Percentiles rank a stretch among this genome's conserved stretches.
These are phyloP conservation scores for Harpegnathos saltator DNA, from an alignment of 1,140 invertebrate species.

Conservation along the genomic window DNA sequence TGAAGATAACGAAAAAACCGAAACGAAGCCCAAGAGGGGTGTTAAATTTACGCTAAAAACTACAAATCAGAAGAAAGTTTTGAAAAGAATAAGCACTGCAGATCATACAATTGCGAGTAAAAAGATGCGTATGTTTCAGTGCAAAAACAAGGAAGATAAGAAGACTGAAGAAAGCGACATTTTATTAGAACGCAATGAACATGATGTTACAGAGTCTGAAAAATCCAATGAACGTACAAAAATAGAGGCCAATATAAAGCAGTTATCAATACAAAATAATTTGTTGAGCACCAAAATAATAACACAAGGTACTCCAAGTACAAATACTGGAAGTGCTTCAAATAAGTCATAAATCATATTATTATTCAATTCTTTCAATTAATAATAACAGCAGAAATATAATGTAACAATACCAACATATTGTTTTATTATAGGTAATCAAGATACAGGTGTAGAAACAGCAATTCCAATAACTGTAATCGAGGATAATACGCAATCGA, in stretches of 20 bases:
- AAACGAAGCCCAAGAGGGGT: constrained; percentile 73
- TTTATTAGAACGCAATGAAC: constrained; percentile 56
- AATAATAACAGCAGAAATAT: constrained; percentile 1
- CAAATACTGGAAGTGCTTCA: constrained; percentile 56
- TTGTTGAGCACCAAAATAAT: constrained; percentile 14
- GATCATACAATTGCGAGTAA: constrained; percentile 51
- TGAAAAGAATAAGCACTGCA: constrained; percentile 66
- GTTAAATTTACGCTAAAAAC: constrained; percentile 79
- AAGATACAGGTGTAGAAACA: constrained; percentile 9
- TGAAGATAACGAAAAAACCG: constrained; percentile 77
- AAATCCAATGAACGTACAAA: constrained; percentile 19
- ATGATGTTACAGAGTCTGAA: neutral
- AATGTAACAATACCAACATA: neutral
- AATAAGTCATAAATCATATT: constrained; percentile 63
- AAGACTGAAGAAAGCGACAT: constrained; percentile 75
- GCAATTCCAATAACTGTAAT: neutral
- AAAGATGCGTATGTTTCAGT: constrained; percentile 64
- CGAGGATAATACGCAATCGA: constrained; percentile 56
- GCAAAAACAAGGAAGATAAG: constrained; percentile 80
- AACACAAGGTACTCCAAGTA: neutral
- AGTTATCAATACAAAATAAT: constrained; percentile 56
- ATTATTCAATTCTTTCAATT: neutral
- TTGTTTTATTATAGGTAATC: constrained; percentile 9
- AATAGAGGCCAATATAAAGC: constrained; percentile 35
- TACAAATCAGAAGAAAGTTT: constrained; percentile 69